These are phyloP conservation scores for Pelusios castaneus DNA, from an alignment of 2,113 vertebrate species.

Conservation along the genomic window DNA sequence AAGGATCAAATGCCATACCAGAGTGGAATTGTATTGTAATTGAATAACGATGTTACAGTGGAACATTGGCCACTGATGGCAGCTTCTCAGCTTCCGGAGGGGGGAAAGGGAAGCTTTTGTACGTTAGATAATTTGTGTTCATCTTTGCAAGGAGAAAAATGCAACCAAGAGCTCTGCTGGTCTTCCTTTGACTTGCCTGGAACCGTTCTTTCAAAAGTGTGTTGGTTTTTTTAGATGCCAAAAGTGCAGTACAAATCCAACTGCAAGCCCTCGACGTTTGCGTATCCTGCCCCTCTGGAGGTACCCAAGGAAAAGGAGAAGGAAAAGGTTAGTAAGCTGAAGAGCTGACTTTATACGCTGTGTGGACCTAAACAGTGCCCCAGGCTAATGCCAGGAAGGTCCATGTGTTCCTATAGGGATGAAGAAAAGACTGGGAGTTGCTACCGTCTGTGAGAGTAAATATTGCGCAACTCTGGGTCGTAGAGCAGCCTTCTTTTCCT, in stretches of 20 bases:
- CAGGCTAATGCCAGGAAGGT: too few relatives aligned
- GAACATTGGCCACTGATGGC: constrained; percentile 63
- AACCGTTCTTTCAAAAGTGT: neutral
- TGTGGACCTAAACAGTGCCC: neutral
- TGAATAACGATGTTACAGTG: constrained; percentile 67
- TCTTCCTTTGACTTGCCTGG: neutral
- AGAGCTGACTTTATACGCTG: neutral
- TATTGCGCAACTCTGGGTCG: neutral
- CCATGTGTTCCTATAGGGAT: too few relatives aligned
- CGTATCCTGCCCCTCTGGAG: constrained; percentile 96
- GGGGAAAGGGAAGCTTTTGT: constrained; percentile 49
- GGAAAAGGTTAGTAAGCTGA: constrained; percentile 88
- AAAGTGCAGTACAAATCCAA: constrained; percentile 99
- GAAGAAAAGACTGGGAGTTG: neutral
- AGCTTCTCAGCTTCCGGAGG: constrained; percentile 55
- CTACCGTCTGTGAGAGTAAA: constrained; percentile 17
- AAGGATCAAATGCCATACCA: constrained; percentile 42
- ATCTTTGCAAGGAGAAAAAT: constrained; percentile 57
- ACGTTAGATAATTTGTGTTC: constrained; percentile 50
- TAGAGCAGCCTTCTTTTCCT: neutral
- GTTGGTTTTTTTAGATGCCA: constrained; percentile 87
- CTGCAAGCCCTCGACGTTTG: constrained; percentile 98
- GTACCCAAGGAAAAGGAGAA: constrained; percentile 99
- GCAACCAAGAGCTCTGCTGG: constrained; percentile 51
- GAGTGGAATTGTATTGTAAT: constrained; percentile 64